These are phyloP conservation scores for Phylloscopus whistleri DNA, from an alignment of 2,113 vertebrate genomes.

Conservation along the genomic window DNA sequence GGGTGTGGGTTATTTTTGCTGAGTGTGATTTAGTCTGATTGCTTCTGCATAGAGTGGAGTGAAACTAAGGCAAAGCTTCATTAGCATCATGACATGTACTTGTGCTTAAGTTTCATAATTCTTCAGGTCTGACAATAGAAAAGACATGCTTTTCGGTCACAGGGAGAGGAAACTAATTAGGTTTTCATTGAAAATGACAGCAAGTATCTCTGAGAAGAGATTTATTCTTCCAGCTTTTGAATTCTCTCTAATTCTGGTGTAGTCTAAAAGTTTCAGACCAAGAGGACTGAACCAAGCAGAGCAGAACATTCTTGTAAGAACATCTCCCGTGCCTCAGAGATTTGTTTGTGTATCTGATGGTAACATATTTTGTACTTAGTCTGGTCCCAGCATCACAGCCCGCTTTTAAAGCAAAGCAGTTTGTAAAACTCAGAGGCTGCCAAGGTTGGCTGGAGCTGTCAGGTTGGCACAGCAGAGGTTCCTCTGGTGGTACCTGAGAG, in stretches of 20 bases:
- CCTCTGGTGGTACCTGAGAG: not conserved
- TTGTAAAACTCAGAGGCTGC: not conserved
- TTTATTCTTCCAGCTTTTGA: constrained; percentile 18
- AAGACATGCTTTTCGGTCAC: constrained; percentile 20
- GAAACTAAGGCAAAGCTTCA: constrained; percentile 16
- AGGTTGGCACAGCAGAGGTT: not conserved
- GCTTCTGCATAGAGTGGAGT: not conserved
- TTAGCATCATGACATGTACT: not conserved
- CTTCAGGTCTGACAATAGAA: constrained; percentile 27
- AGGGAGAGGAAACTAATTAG: constrained; percentile 52
- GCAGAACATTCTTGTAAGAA: constrained; percentile 51
- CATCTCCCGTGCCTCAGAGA: constrained; percentile 13
- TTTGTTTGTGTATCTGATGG: constrained; percentile 61
- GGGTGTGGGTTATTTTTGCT: not conserved
- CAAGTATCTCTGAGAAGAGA: constrained; percentile 14
- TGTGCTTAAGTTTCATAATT: constrained; percentile 4
- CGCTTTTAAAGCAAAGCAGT: constrained; percentile 27
- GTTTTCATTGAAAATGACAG: constrained; percentile 36
- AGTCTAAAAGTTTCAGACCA: constrained; percentile 31
- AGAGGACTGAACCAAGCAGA: constrained; percentile 34
- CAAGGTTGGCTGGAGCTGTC: not conserved
- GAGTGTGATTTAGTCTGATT: not conserved
- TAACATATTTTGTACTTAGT: constrained; percentile 41
- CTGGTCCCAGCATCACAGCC: not conserved
- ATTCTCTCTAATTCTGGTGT: constrained; percentile 32